Evolutionary conservation across 2,888 invertebrate species (phyloP), one percentile per base, ranked within the genome.

Genomic region (Tipula confusa): DNA sequence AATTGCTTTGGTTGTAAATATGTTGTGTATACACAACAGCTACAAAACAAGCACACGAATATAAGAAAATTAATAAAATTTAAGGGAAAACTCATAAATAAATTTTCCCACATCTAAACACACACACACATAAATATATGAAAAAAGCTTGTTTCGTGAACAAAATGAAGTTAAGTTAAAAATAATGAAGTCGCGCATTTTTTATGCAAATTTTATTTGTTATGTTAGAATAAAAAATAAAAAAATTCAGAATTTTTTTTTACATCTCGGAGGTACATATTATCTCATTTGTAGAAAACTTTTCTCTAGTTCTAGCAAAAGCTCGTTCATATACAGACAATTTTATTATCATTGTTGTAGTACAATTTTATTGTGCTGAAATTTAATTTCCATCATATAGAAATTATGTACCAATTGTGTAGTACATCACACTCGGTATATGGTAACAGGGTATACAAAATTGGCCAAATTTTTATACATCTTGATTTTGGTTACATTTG

Each of bases 1-100:
- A 64, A 64, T 64, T 64, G 64, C 64, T 64, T 64, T 64, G 64
- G 64, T 64, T 64, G 64, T 64, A 64, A 64, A 64, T 64, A n/a
- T n/a, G n/a, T 43, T 43, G 43, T 43, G 43, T 15, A n/a, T n/a
- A 43, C 43, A 43, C n/a, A n/a, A n/a, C n/a, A n/a, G n/a, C n/a
- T n/a, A n/a, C n/a, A n/a, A n/a, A 64, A 43, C 0, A 36, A 36
- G 36, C 11, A 36, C 11, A 36, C 9, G 11, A 36, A 7, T 36
- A 43, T 43, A 43, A 13, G 64, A 64, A 64, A 64, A 24, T 64
- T n/a, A n/a, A 24, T 64, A 64, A 64, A 64, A n/a, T n/a, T n/a
- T n/a, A n/a, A n/a, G n/a, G n/a, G n/a, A n/a, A 64, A 64, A 24
- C 64, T 64, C 64, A 24, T 64, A 64, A 64, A 64, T 64, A 64